Percentiles rank a stretch among this genome's conserved stretches.
Conservation (phyloP, 2,113 vertebrate genomes). For the Tichodroma muraria region DNA sequence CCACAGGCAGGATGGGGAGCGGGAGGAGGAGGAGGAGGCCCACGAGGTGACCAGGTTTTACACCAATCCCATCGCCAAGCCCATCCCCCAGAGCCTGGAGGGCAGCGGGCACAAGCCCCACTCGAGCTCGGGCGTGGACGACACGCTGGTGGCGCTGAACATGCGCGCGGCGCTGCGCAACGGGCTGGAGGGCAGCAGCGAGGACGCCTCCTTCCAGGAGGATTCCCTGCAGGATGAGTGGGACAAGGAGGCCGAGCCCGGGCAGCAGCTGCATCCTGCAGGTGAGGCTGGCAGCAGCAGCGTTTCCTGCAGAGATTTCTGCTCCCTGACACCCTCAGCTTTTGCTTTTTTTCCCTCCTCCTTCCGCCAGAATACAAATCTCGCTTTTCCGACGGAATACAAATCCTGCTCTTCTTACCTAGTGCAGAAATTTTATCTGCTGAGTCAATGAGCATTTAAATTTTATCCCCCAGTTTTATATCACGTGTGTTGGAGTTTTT, state of each 20-base stretch:
- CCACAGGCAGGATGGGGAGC: slow-evolving; percentile 70
- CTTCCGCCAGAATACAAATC: too few relatives aligned
- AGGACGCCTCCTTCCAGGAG: slow-evolving; percentile 85
- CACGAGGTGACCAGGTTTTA: slow-evolving; percentile 84
- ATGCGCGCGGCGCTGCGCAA: slow-evolving; percentile 74
- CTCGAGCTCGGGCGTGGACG: slow-evolving; percentile 56
- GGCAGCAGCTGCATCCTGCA: slow-evolving; percentile 79
- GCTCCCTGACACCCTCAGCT: neutral
- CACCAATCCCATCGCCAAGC: slow-evolving; percentile 86
- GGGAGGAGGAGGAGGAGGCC: slow-evolving; percentile 66
- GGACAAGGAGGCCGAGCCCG: slow-evolving; percentile 72
- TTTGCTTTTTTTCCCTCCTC: neutral
- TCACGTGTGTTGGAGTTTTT: accelerated
- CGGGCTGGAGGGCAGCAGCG: slow-evolving; percentile 85
- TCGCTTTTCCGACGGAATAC: too few relatives aligned
- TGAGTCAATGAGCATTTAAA: neutral
- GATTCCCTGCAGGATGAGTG: slow-evolving; percentile 86
- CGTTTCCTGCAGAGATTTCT: accelerated
- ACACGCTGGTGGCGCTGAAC: slow-evolving; percentile 87
- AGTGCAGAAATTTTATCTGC: neutral
- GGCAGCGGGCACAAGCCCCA: neutral
- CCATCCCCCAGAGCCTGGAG: slow-evolving; percentile 74
- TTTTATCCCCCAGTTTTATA: neutral
- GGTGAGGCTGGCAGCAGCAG: slow-evolving; percentile 45
- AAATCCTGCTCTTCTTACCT: neutral